Conservation (phyloP, 1,140 invertebrate species). For the Hyphantria cunea region DNA sequence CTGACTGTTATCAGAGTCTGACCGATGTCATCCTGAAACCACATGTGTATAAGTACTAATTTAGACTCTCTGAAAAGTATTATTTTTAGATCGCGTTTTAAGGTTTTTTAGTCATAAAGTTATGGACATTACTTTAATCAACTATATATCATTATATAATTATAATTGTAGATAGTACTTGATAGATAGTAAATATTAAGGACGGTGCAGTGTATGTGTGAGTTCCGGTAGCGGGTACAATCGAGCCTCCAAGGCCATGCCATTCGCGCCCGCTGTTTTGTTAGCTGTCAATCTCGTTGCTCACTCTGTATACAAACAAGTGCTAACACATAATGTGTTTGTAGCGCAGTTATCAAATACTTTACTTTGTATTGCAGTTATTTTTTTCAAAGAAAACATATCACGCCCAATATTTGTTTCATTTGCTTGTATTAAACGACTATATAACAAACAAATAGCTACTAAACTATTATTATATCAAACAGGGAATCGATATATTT, state of each 20-base stretch:
- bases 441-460: neutral
- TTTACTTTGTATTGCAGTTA: neutral
- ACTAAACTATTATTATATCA: neutral
- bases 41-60: too few relatives aligned
- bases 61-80: too few relatives aligned
- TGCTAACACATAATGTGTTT: neutral
- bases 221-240: conserved; percentile 40
- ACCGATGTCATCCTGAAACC: neutral
- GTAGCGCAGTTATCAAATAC: neutral
- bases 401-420: neutral
- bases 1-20: neutral
- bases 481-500: too few relatives aligned
- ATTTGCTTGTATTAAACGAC: neutral
- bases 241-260: conserved; percentile 32
- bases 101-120: neutral
- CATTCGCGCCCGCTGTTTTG: conserved; percentile 25
- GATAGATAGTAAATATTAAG: conserved; percentile 24
- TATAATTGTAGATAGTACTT: neutral
- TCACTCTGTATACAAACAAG: conserved; percentile 13
- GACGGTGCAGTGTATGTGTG: conserved; percentile 25
- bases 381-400: neutral
- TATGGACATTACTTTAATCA: neutral
- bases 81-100: too few relatives aligned
- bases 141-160: neutral
- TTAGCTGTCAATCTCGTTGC: conserved; percentile 36